A percentile compares a stretch with the other conserved stretches of the same genome.
phyloP scores from a whole-genome alignment of 2,113 vertebrate genomes.

The Sakesphorus luctuosus region DNA sequence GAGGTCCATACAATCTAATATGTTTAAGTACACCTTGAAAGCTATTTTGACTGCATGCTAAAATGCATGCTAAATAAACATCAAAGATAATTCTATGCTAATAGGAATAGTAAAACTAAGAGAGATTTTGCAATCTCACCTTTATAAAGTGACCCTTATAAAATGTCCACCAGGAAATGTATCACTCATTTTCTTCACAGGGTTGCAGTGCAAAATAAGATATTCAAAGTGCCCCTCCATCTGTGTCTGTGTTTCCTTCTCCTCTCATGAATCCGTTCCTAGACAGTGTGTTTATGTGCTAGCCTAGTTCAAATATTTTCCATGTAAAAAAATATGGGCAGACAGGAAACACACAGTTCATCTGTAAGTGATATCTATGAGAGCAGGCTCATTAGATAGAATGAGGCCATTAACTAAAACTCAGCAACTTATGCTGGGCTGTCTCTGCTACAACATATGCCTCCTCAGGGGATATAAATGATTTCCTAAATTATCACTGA shows the following conservation, averaged over 20 bases:
- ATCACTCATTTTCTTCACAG: not conserved
- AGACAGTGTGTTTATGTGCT: conserved; percentile 17
- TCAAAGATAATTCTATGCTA: not conserved
- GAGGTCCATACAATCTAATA: not conserved
- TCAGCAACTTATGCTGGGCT: conserved; percentile 9
- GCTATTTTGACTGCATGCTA: not conserved
- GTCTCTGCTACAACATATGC: conserved; percentile 10
- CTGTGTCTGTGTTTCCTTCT: not conserved
- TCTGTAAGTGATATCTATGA: conserved; percentile 23
- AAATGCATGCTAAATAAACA: not conserved
- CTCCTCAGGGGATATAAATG: not conserved
- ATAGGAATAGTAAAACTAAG: not conserved
- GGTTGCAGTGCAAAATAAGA: not conserved
- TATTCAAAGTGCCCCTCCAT: not conserved
- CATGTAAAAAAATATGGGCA: not conserved
- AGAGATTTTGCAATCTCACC: not conserved
- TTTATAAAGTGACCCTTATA: not conserved
- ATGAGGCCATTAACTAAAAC: conserved; percentile 50
- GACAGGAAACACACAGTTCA: conserved; percentile 9
- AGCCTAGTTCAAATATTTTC: conserved; percentile 26
- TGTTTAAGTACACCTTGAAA: not conserved
- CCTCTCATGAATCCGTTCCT: not conserved
- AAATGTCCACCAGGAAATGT: not conserved
- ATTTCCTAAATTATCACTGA: conserved; percentile 30
- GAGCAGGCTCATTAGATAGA: conserved; percentile 45